Evolutionary conservation across 2,797 vertebrate genomes (phyloP), one percentile per base, ranked within the genome.

Genomic region (Sebastes reedi): DNA sequence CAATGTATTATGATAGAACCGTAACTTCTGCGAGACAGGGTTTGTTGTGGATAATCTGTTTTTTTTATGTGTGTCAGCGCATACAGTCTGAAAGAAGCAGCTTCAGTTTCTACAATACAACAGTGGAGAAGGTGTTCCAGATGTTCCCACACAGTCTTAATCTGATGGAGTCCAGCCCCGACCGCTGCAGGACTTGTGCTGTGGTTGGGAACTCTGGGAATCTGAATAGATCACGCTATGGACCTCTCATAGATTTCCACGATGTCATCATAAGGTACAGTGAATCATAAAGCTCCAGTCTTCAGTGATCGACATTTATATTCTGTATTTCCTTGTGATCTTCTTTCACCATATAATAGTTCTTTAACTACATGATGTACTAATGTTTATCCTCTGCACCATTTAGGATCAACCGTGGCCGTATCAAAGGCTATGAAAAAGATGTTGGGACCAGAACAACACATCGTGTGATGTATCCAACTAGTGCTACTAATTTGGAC

Each of bases 391-490:
- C 27, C 20, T 29, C 8, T 78, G 4, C 60, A 29, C 16, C n/a
- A 13, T 56, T 46, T 46, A 89, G 88, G 75, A 84, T 89, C 30
- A 89, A 89, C 36, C 2, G 0, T 7, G 85, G 29, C 4, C 30
- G 0, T 0, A 77, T 46, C 46, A 58, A 36, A 61, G 85, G 74
- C 55, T 87, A 36, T n/a, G 85, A 89, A 42, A 24, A 5, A 22
- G 85, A 87, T 12, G 88, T 87, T 3, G 83, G 88, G 12, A 75
- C 11, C 50, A 87, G 22, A 66, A 89, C 85, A 5, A 89, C 88
- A 59, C 32, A 86, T 71, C 88, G 6, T 18, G 62, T 80, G 29
- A 84, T 87, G 79, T 86, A 86, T 65, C 85, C 85, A 12, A 67
- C 75, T 25, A 89, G 88, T 9, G 24, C 81, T 3, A 10, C 20